Evolutionary conservation across 2,888 invertebrate genomes (phyloP).

Genomic region (Eudiplozoon nipponicum): DNA sequence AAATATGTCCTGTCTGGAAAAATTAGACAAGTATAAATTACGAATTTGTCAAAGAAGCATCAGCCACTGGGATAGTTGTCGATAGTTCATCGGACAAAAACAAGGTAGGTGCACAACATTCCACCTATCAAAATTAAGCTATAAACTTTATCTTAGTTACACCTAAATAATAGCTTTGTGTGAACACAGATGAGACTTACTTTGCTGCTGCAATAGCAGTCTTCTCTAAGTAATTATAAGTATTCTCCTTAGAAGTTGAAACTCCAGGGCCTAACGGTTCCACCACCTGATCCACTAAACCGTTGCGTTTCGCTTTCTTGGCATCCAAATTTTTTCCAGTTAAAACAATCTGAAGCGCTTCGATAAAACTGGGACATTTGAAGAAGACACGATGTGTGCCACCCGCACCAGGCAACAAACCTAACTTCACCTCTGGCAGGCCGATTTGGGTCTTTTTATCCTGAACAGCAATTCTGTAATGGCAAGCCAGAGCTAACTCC

Average conservation of each 20-base stretch:
- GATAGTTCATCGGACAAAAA: too few relatives aligned
- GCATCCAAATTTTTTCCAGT: conserved; percentile 55
- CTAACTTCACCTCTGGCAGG: conserved; percentile 80
- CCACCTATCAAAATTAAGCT: too few relatives aligned
- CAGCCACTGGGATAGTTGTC: too few relatives aligned
- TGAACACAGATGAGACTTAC: conserved; percentile 4
- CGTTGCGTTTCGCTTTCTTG: conserved; percentile 66
- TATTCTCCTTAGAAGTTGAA: conserved; percentile 31
- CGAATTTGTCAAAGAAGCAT: too few relatives aligned
- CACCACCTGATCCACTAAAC: conserved; percentile 60
- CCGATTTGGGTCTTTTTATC: conserved; percentile 58
- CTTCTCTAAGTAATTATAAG: conserved; percentile 51
- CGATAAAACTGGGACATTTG: conserved; percentile 22
- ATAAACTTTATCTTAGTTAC: too few relatives aligned
- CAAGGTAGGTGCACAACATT: too few relatives aligned
- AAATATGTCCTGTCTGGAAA: too few relatives aligned
- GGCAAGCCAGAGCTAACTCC: conserved; percentile 76
- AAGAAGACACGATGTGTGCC: conserved; percentile 13
- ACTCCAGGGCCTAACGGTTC: conserved; percentile 40
- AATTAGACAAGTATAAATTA: too few relatives aligned
- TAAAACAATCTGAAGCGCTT: conserved; percentile 56
- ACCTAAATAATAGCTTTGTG: too few relatives aligned
- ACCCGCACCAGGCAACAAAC: conserved; percentile 71
- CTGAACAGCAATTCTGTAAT: conserved; percentile 74
- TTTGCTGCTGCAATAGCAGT: conserved; percentile 48